Evolutionary conservation across 2,797 vertebrate genomes (phyloP).

Genomic region (Bradypodion pumilum): DNA sequence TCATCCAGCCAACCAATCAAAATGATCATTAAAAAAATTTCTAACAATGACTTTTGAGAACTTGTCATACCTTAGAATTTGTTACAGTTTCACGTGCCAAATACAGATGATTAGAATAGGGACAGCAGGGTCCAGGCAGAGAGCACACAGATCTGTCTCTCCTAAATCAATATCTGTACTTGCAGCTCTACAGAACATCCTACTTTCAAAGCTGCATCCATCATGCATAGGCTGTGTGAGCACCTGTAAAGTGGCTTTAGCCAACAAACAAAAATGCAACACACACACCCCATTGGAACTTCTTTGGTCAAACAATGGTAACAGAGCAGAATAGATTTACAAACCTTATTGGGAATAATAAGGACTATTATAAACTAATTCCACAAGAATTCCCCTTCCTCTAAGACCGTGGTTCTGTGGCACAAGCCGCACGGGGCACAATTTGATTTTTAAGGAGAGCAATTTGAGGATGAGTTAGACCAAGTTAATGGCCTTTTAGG

Average conservation of each 20-base stretch:
- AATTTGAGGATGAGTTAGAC: too few species aligned
- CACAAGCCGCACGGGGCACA: too few species aligned
- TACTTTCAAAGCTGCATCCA: background rate
- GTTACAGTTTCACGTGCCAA: background rate
- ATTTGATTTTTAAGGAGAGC: too few species aligned
- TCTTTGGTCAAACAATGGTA: background rate
- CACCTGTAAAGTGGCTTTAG: background rate
- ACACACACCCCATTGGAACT: background rate
- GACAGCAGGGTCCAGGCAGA: too few species aligned
- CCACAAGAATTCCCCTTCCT: too few species aligned
- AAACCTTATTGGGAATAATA: background rate
- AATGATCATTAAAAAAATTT: background rate
- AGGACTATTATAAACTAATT: background rate
- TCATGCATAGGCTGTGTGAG: background rate
- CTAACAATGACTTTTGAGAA: background rate
- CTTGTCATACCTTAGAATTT: background rate
- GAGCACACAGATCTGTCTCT: too few species aligned
- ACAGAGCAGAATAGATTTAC: background rate
- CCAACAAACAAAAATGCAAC: background rate
- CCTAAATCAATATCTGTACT: background rate
- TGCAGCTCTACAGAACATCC: background rate
- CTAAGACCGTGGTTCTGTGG: too few species aligned
- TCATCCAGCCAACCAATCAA: background rate
- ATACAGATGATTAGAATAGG: background rate
- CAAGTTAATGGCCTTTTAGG: too few species aligned